Conservation (phyloP, 2,113 vertebrate species). For the Cryptoleucopteryx plumbea region DNA sequence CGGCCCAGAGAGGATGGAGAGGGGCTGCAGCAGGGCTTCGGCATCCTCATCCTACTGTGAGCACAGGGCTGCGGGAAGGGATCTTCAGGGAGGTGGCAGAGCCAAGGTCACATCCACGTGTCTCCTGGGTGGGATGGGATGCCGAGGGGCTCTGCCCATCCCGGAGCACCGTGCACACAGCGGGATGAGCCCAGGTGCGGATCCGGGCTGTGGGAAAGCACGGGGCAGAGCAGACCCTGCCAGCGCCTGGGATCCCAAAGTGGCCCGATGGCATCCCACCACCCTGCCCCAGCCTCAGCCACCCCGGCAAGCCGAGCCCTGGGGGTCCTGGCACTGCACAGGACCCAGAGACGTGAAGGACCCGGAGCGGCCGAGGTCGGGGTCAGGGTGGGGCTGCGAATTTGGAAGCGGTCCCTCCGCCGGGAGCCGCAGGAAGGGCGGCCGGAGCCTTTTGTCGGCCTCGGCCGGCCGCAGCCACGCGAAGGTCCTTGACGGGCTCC, state of each 20-base stretch:
- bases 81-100: neutral
- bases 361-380: rapidly evolving
- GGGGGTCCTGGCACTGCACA: rapidly evolving
- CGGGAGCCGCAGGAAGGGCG: neutral
- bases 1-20: neutral
- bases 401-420: neutral
- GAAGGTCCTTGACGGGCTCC: neutral
- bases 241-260: neutral
- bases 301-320: rapidly evolving
- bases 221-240: neutral
- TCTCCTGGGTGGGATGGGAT: neutral
- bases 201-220: neutral
- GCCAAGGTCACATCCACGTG: neutral
- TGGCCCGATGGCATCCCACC: neutral
- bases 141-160: neutral
- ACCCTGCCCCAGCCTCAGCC: neutral
- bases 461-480: neutral
- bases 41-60: neutral
- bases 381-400: neutral
- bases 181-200: rapidly evolving
- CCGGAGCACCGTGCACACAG: neutral
- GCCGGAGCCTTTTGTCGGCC: neutral
- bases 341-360: neutral
- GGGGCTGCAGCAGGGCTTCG: neutral
- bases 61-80: neutral